Conservation (phyloP, 2,797 vertebrate genomes). For the Syngnathus acus region DNA sequence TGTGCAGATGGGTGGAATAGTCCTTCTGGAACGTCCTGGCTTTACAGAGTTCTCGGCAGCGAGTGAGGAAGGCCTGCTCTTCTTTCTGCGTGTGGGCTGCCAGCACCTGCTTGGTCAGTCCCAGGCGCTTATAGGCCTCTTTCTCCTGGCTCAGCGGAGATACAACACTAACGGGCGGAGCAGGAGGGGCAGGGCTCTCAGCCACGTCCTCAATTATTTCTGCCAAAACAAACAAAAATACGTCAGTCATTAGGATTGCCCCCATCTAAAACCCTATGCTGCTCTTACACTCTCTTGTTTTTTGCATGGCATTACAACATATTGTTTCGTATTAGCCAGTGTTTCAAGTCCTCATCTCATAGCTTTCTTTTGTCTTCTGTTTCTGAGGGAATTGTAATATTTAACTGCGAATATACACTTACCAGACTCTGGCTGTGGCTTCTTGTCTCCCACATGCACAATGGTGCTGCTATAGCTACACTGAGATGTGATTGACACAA, state of each 20-base stretch:
- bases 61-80: slow-evolving; percentile 86
- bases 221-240: slow-evolving; percentile 50
- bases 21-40: slow-evolving; percentile 73
- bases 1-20: slow-evolving; percentile 68
- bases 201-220: slow-evolving; percentile 81
- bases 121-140: slow-evolving; percentile 79
- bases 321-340: not conserved
- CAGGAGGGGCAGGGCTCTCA: slow-evolving; percentile 61
- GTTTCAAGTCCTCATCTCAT: not conserved
- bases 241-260: not conserved
- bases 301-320: not conserved
- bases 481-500: slow-evolving; percentile 88
- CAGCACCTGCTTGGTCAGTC: slow-evolving; percentile 89
- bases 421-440: slow-evolving; percentile 86
- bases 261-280: not conserved
- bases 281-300: not conserved
- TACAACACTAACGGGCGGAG: slow-evolving; percentile 53
- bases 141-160: slow-evolving; percentile 72
- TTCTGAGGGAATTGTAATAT: not conserved
- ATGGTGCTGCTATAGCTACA: slow-evolving; percentile 98
- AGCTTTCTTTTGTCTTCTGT: not conserved
- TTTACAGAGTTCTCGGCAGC: slow-evolving; percentile 73
- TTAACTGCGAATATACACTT: slow-evolving; percentile 6
- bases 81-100: slow-evolving; percentile 91
- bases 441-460: slow-evolving; percentile 96